Conservation (phyloP, 2,113 vertebrate species). For the Nothocercus julius region DNA sequence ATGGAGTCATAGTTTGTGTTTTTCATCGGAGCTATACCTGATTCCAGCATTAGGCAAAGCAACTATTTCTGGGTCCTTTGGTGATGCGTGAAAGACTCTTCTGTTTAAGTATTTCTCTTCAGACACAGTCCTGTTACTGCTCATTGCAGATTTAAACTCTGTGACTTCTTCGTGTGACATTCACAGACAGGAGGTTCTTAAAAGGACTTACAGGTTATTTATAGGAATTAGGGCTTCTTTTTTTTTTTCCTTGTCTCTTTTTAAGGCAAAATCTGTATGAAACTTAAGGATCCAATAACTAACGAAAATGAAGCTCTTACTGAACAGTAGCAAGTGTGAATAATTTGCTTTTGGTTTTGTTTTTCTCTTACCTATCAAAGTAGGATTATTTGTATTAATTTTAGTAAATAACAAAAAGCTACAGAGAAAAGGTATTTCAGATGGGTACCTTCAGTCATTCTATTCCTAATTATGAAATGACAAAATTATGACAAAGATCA, state of each 20-base stretch:
- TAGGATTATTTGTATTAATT: neutral
- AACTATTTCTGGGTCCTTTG: neutral
- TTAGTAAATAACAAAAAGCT: neutral
- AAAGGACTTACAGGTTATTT: constrained; percentile 59
- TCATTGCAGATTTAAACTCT: neutral
- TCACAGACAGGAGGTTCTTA: constrained; percentile 63
- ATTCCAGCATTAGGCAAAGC: neutral
- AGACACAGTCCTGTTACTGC: neutral
- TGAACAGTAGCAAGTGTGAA: neutral
- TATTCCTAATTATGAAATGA: neutral
- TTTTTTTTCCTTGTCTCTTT: constrained; percentile 45
- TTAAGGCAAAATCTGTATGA: neutral
- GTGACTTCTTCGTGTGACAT: constrained; percentile 12
- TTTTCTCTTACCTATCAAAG: neutral
- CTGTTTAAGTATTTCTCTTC: neutral
- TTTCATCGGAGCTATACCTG: neutral
- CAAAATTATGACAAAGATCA: neutral
- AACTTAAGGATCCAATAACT: constrained; percentile 4
- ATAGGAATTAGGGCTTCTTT: neutral
- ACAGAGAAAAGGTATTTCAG: neutral
- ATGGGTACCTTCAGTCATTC: neutral
- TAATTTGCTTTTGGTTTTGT: neutral
- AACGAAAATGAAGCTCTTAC: neutral
- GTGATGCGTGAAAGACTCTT: neutral
- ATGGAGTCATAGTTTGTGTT: accelerated